Percentiles rank a stretch among this genome's conserved stretches.
Conservation (phyloP, 2,888 invertebrate species). For the Dicyrtomina minuta region DNA sequence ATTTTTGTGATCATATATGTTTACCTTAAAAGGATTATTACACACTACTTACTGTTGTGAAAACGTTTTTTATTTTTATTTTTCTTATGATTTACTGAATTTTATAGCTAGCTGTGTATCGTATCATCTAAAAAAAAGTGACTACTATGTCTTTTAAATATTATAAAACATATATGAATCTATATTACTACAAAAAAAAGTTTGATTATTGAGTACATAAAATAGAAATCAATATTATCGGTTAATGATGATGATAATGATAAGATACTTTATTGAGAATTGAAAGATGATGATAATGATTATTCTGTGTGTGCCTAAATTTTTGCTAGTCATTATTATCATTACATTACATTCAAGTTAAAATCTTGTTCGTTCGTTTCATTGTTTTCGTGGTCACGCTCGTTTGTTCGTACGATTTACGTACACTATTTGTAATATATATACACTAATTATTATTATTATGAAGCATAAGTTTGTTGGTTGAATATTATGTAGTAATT, state of each 20-base stretch:
- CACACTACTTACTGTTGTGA: slow-evolving; percentile 28
- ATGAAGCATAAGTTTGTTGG: slow-evolving; percentile 30
- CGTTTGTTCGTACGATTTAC: slow-evolving; percentile 31
- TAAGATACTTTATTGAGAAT: slow-evolving; percentile 18
- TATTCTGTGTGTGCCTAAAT: slow-evolving; percentile 36
- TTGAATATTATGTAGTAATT: slow-evolving; percentile 25
- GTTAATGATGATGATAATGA: slow-evolving; percentile 10
- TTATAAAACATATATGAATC: slow-evolving; percentile 7
- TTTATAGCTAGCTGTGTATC: slow-evolving; percentile 13
- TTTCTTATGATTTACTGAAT: slow-evolving; percentile 17
- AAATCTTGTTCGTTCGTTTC: slow-evolving; percentile 29
- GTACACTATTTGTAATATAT: slow-evolving; percentile 27
- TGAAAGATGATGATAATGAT: slow-evolving; percentile 29
- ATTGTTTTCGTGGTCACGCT: slow-evolving; percentile 35
- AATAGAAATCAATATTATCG: slow-evolving; percentile 8
- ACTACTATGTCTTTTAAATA: slow-evolving; percentile 9
- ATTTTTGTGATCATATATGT: slow-evolving; percentile 28
- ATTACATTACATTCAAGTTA: slow-evolving; percentile 29
- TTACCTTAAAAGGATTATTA: slow-evolving; percentile 18
- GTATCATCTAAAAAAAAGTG: slow-evolving; percentile 4
- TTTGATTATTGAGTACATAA: slow-evolving; percentile 14
- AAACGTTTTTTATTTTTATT: slow-evolving; percentile 17
- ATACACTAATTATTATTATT: slow-evolving; percentile 11
- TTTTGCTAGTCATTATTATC: slow-evolving; percentile 34
- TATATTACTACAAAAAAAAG: background rate